Evolutionary conservation across 1,140 invertebrate species (phyloP).

Genomic region (Eupeodes corollae): DNA sequence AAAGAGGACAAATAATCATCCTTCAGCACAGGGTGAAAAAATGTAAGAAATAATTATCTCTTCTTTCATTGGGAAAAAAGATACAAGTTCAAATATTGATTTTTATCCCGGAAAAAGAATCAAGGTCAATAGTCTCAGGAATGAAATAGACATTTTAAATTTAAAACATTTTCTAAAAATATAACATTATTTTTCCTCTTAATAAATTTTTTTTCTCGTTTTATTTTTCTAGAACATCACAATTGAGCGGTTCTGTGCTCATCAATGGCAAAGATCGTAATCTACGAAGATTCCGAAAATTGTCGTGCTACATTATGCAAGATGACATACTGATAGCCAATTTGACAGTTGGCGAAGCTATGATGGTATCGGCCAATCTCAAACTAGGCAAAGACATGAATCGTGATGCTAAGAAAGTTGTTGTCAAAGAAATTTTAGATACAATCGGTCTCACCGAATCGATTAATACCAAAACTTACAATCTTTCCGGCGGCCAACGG

Average conservation of each 20-base stretch:
- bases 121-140: too few species aligned
- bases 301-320: constrained; percentile 95
- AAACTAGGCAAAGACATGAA: constrained; percentile 77
- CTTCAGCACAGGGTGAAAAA: too few species aligned
- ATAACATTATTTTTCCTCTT: too few species aligned
- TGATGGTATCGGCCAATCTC: constrained; percentile 83
- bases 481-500: constrained; percentile 83
- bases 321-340: constrained; percentile 83
- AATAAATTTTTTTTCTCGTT: neutral
- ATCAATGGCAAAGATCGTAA: constrained; percentile 80
- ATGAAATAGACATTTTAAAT: too few species aligned
- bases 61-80: too few species aligned
- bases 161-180: too few species aligned
- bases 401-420: constrained; percentile 59
- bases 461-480: constrained; percentile 62
- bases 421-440: constrained; percentile 75
- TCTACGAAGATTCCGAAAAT: constrained; percentile 74
- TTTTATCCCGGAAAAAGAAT: too few species aligned
- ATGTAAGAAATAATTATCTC: too few species aligned
- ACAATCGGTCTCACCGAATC: constrained; percentile 61
- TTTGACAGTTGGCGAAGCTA: constrained; percentile 77
- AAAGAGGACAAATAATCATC: too few species aligned
- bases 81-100: too few species aligned
- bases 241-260: constrained; percentile 62
- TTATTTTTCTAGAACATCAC: constrained; percentile 49